Base-by-base conservation (phyloP, 2,797 vertebrate species). In the Rhinatrema bivittatum region DNA sequence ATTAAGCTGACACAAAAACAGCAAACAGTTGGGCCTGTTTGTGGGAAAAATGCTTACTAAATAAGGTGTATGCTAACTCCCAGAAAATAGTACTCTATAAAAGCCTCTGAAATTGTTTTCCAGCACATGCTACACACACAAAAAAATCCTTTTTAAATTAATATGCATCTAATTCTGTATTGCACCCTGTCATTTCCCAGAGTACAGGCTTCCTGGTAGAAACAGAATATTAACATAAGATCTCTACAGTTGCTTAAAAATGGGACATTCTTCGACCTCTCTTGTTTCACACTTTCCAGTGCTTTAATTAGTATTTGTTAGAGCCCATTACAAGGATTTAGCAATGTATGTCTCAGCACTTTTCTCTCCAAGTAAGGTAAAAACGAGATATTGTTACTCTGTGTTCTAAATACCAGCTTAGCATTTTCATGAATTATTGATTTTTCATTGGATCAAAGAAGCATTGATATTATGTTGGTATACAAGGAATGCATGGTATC, bases 391-490 rank as follows among this genome's bases (percentile, higher is more conserved):
- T 1, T 17, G 13, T 16, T 33, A 2, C 2, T 29, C 10, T 1
- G 12, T 6, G 0, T 42, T 49, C 22, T 38, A 34, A 56, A 37
- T 9, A 35, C 2, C 9, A 42, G 14, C 3, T 20, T 39, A 20
- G 5, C 36, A 23, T 3, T 42, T 32, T 32, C 29, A 45, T 21
- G 11, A 52, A 34, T 43, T 6, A 13, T 16, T 59, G 7, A 25
- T 44, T 65, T 51, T 56, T 55, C 18, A 39, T 1, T 51, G 25
- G 15, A 26, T 9, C 25, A 10, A 3, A 7, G 18, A 58, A 51
- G 35, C 17, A 11, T 38, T 34, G 16, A 21, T 37, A 31, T 5
- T 48, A 33, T 10, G 3, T 36, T 47, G 7, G 7, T 32, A 30
- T 18, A 46, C 23, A 39, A 38, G 16, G 28, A 55, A 36, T 30